Evolutionary conservation across 2,113 vertebrate genomes (phyloP).

Genomic region (Epinephelus moara): DNA sequence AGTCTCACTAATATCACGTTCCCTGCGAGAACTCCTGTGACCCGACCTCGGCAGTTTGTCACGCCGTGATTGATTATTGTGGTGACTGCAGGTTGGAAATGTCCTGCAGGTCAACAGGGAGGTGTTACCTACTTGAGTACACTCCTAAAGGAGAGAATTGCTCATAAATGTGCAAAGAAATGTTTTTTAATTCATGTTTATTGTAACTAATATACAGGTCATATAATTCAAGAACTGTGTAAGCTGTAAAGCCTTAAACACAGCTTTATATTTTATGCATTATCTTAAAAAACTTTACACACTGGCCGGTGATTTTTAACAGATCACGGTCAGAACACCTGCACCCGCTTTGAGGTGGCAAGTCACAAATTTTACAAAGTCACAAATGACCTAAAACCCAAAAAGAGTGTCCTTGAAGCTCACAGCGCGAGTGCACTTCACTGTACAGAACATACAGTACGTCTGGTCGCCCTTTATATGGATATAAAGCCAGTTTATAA

Average conservation of each 20-base stretch:
- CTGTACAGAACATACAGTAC: background rate
- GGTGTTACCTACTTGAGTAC: background rate
- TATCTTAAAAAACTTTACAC: background rate
- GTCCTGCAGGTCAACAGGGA: constrained; percentile 30
- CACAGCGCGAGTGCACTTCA: background rate
- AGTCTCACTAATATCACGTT: constrained; percentile 68
- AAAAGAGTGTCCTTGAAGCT: background rate
- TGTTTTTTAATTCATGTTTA: background rate
- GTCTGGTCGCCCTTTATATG: background rate
- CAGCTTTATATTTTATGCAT: background rate
- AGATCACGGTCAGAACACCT: background rate
- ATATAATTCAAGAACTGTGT: background rate
- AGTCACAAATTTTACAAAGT: background rate
- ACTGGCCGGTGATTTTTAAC: background rate
- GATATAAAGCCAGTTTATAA: background rate
- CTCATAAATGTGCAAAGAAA: background rate
- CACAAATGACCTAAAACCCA: background rate
- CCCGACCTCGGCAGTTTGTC: constrained; percentile 53
- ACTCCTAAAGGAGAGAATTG: background rate
- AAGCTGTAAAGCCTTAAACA: background rate
- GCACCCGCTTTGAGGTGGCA: background rate
- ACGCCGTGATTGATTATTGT: constrained; percentile 62
- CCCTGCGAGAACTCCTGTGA: constrained; percentile 48
- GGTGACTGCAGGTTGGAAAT: constrained; percentile 48
- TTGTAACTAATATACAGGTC: background rate